A percentile compares a stretch with the other conserved stretches of the same genome.
These are phyloP conservation scores for Crocallis elinguaria DNA, from an alignment of 2,888 invertebrate species.

Conservation along the genomic window DNA sequence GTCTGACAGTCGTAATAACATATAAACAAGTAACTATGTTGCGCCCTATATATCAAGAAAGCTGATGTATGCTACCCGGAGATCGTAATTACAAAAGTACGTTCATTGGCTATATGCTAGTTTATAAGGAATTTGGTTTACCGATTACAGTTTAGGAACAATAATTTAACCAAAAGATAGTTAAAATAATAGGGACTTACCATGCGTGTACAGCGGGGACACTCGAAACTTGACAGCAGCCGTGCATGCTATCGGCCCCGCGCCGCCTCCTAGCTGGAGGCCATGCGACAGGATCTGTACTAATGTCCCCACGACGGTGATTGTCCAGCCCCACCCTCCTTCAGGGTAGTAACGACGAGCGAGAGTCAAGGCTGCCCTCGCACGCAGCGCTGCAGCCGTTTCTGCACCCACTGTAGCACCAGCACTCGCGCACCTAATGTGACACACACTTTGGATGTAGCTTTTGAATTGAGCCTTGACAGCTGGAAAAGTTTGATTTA, in stretches of 20 bases:
- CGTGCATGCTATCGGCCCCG: slow-evolving; percentile 86
- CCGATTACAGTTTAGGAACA: background rate
- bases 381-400: slow-evolving; percentile 79
- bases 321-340: slow-evolving; percentile 95
- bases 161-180: background rate
- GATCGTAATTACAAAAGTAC: too few relatives aligned
- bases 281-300: slow-evolving; percentile 91
- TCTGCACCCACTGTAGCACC: slow-evolving; percentile 76
- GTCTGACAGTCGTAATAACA: too few relatives aligned
- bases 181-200: slow-evolving; percentile 65
- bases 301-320: slow-evolving; percentile 89
- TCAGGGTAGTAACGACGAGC: slow-evolving; percentile 93
- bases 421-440: slow-evolving; percentile 80
- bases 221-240: slow-evolving; percentile 87
- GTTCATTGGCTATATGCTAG: too few relatives aligned
- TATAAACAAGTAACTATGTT: too few relatives aligned
- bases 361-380: slow-evolving; percentile 87
- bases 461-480: slow-evolving; percentile 16
- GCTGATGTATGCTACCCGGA: too few relatives aligned
- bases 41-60: too few relatives aligned
- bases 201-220: slow-evolving; percentile 86
- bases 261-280: slow-evolving; percentile 88
- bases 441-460: slow-evolving; percentile 48
- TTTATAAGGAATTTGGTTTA: too few relatives aligned
- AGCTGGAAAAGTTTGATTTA: background rate